Conservation (phyloP, 2,888 invertebrate genomes). For the Ophion costatus region DNA sequence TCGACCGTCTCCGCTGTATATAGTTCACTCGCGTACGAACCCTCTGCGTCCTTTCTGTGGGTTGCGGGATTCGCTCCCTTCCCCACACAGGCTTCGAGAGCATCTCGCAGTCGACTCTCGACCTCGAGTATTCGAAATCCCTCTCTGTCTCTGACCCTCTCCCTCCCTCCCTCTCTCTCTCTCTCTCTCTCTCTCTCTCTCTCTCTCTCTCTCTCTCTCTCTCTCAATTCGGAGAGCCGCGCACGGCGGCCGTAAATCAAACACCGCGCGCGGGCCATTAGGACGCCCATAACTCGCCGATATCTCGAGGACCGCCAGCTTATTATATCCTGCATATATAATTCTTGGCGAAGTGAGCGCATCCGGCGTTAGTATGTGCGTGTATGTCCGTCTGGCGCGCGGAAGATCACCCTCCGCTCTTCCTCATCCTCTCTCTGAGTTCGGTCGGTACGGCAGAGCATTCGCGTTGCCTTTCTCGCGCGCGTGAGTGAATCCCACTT, state of each 20-base stretch:
- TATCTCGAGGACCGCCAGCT: conserved; percentile 82
- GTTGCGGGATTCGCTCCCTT: conserved; percentile 36
- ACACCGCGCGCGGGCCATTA: conserved; percentile 81
- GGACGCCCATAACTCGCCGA: conserved; percentile 82
- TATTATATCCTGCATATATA: conserved; percentile 83
- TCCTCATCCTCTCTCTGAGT: not conserved
- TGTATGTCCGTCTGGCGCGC: not conserved
- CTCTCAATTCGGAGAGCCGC: conserved; percentile 73
- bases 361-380: conserved; percentile 59
- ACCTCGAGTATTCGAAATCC: conserved; percentile 35
- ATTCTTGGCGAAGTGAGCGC: conserved; percentile 75
- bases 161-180: conserved; percentile 38
- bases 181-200: conserved; percentile 58
- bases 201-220: conserved; percentile 34
- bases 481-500: conserved; percentile 59
- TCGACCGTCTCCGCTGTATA: conserved; percentile 19
- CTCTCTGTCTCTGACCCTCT: conserved; percentile 11
- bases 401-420: conserved; percentile 11
- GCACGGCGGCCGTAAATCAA: conserved; percentile 79
- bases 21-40: conserved; percentile 52
- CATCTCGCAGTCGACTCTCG: conserved; percentile 37
- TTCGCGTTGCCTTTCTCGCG: conserved; percentile 24
- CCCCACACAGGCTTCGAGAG: conserved; percentile 43
- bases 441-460: conserved; percentile 21
- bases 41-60: conserved; percentile 18